Conservation (phyloP, 2,797 vertebrate species). For the Australoheros facetus region DNA sequence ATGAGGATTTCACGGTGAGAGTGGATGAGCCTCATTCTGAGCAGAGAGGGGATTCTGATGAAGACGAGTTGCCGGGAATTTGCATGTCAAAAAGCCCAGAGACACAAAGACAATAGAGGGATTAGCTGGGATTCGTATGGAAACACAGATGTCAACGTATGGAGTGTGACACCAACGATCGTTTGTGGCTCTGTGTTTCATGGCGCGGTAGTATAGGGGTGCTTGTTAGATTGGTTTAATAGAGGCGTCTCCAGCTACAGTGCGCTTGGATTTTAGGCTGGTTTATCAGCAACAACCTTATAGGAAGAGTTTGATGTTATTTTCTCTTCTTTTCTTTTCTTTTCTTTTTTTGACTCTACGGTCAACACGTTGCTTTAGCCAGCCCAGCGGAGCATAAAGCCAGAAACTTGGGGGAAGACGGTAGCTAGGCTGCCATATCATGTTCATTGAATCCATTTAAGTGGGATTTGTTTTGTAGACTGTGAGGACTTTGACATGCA, state of each 20-base stretch:
- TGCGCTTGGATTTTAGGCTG: not conserved
- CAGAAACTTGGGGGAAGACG: not conserved
- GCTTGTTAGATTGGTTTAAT: slow-evolving; percentile 29
- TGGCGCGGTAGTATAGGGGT: not conserved
- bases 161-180: slow-evolving; percentile 45
- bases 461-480: not conserved
- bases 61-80: slow-evolving; percentile 72
- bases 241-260: not conserved
- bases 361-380: not conserved
- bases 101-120: slow-evolving; percentile 65
- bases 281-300: slow-evolving; percentile 1
- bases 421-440: not conserved
- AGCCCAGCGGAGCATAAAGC: not conserved
- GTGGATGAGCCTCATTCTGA: slow-evolving; percentile 37
- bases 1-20: slow-evolving; percentile 67
- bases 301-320: not conserved
- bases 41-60: slow-evolving; percentile 68
- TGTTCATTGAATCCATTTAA: not conserved
- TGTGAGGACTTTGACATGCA: not conserved
- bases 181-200: slow-evolving; percentile 45
- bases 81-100: slow-evolving; percentile 75
- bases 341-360: not conserved
- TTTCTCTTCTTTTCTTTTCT: not conserved
- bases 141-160: slow-evolving; percentile 71
- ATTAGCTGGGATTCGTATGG: slow-evolving; percentile 54